Evolutionary conservation across 2,113 vertebrate species (phyloP), one percentile per base, ranked within the genome.

Genomic region (Chamaetylas fuelleborni): DNA sequence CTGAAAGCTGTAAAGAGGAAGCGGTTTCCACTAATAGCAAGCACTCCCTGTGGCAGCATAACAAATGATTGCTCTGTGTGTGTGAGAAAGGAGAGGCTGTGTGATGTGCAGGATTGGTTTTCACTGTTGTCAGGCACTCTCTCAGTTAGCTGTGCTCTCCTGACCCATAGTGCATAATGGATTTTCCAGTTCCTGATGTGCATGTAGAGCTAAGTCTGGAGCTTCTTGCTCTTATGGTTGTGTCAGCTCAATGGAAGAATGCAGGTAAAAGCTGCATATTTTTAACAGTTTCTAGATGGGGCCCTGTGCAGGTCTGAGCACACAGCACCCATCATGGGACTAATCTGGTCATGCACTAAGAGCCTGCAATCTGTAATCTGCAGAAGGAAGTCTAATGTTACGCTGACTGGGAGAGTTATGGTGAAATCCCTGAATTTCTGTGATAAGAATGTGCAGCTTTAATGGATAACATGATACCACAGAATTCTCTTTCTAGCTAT

Each of bases 131-230:
- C 94, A 82, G 77, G 31, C 19, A 43, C 78, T 53, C 19, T 84
- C 89, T 88, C 92, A 79, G 65, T 82, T 43, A 81, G 34, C 85
- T 43, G 34, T 33, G 38, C 16, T 64, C 48, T 77, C 76, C 72
- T 61, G 53, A 84, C 36, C 36, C 36, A 31, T 9, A 54, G 22
- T 3, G 15, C 0, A 2, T 9, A 94, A 94, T 57, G 26, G 43
- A 70, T 92, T 97, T 97, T 73, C 72, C 71, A 76, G 74, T 81
- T 90, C 91, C 91, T 69, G 19, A 29, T 50, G 71, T 20, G 16
- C n/a, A n/a, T 8, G n/a, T 24, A 23, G 4, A 66, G 33, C 34
- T 50, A 42, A 70, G 36, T 6, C 57, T 57, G 74, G 48, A 87
- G 53, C 34, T 42, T 64, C 19, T 54, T 78, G 31, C 28, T 66